Evolutionary conservation across 2,797 vertebrate genomes (phyloP).

Genomic region (Aplochiton taeniatus): DNA sequence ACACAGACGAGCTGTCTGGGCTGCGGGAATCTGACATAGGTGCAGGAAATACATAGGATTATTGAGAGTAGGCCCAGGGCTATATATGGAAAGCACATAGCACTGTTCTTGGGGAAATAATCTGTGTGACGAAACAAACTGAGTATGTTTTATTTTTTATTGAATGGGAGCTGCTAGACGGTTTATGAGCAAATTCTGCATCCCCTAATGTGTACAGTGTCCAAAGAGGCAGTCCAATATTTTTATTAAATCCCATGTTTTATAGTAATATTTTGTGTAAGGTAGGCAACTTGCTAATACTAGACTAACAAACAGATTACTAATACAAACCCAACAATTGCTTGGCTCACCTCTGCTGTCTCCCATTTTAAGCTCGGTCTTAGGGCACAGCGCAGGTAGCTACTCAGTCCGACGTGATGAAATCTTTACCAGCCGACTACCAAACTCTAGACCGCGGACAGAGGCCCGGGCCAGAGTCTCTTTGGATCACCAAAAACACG

Average conservation of each 20-base stretch:
- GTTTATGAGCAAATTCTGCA: too few species aligned
- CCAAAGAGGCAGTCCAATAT: too few species aligned
- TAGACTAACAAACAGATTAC: neutral
- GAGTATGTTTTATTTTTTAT: too few species aligned
- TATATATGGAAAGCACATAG: neutral
- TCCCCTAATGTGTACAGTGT: too few species aligned
- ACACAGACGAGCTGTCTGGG: slow-evolving; percentile 89
- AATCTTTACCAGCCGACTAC: slow-evolving; percentile 45
- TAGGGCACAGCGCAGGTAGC: slow-evolving; percentile 25
- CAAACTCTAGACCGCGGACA: slow-evolving; percentile 81
- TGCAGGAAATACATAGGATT: neutral
- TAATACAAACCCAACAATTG: slow-evolving; percentile 15
- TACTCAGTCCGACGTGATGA: slow-evolving; percentile 41
- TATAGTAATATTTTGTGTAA: too few species aligned
- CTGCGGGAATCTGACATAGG: slow-evolving; percentile 81
- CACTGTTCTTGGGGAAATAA: too few species aligned
- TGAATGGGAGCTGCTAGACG: too few species aligned
- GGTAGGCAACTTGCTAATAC: neutral
- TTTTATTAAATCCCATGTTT: too few species aligned
- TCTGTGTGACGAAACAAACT: too few species aligned
- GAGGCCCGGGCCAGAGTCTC: slow-evolving; percentile 74
- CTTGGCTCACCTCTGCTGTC: slow-evolving; percentile 77
- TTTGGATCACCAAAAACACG: slow-evolving; percentile 67
- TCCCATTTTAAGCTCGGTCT: slow-evolving; percentile 69
- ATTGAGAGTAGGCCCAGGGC: neutral